Percentiles rank a stretch among this genome's conserved stretches.
Evolutionary conservation across 2,797 vertebrate species (phyloP).

Genomic region (Bothrops alternatus): DNA sequence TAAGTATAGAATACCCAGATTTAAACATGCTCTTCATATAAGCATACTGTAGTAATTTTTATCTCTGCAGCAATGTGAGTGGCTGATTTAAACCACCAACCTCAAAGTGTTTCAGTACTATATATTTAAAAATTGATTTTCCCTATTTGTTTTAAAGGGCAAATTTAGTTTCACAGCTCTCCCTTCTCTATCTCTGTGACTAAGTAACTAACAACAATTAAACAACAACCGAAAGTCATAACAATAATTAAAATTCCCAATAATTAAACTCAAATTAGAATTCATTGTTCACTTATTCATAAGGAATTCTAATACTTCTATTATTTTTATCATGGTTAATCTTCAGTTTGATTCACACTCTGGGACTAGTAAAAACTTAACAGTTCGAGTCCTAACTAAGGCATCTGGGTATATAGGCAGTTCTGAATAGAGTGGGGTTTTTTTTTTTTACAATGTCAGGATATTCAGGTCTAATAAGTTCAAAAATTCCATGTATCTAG

Average conservation of each 20-base stretch:
- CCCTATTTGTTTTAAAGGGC: neutral
- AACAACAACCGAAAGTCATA: neutral
- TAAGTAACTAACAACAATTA: neutral
- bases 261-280: neutral
- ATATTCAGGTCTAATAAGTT: too few relatives aligned
- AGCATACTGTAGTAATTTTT: neutral
- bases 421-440: neutral
- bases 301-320: neutral
- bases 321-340: neutral
- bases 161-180: neutral
- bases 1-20: neutral
- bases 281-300: neutral
- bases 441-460: neutral
- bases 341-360: neutral
- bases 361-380: neutral
- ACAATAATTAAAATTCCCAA: neutral
- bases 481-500: too few relatives aligned
- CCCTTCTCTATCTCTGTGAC: neutral
- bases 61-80: neutral
- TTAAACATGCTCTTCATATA: conserved; percentile 17
- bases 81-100: neutral
- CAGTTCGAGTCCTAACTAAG: neutral
- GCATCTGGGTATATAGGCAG: neutral
- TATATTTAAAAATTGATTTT: neutral
- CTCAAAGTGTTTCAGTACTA: neutral